These are phyloP conservation scores for Acanthacorydalis orientalis DNA, from an alignment of 2,888 invertebrate species.

Conservation along the genomic window DNA sequence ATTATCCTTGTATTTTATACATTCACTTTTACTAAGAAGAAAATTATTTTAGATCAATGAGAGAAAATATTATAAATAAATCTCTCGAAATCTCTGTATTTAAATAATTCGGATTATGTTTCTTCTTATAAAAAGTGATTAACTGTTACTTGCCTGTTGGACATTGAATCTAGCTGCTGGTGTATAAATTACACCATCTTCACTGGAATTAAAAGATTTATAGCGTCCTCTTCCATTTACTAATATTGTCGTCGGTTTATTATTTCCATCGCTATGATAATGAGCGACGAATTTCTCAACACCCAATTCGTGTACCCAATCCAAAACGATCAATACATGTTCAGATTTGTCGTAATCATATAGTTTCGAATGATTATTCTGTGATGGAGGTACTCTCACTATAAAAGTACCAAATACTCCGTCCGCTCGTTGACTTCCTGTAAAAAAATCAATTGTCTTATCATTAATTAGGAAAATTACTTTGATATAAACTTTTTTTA, in stretches of 20 bases:
- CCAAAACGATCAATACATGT: slow-evolving; percentile 59
- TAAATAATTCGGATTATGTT: no score
- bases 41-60: no score
- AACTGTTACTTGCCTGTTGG: slow-evolving; percentile 34
- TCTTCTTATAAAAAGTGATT: no score
- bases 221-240: slow-evolving; percentile 67
- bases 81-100: no score
- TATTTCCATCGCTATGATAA: slow-evolving; percentile 66
- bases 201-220: slow-evolving; percentile 23
- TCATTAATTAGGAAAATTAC: no score
- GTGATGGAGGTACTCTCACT: slow-evolving; percentile 45
- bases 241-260: slow-evolving; percentile 65
- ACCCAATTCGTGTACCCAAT: slow-evolving; percentile 65
- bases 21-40: no score
- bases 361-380: slow-evolving; percentile 42
- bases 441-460: slow-evolving; percentile 18
- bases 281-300: slow-evolving; percentile 66
- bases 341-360: slow-evolving; percentile 68
- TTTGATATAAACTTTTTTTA: no score
- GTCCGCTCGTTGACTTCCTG: slow-evolving; percentile 73
- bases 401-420: slow-evolving; percentile 68
- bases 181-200: slow-evolving; percentile 29
- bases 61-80: no score
- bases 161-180: slow-evolving; percentile 47
- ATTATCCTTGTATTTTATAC: no score